A percentile compares a stretch with the other conserved stretches of the same genome.
Conservation (phyloP, 2,888 invertebrate species). For the Perizoma flavofasciatum region DNA sequence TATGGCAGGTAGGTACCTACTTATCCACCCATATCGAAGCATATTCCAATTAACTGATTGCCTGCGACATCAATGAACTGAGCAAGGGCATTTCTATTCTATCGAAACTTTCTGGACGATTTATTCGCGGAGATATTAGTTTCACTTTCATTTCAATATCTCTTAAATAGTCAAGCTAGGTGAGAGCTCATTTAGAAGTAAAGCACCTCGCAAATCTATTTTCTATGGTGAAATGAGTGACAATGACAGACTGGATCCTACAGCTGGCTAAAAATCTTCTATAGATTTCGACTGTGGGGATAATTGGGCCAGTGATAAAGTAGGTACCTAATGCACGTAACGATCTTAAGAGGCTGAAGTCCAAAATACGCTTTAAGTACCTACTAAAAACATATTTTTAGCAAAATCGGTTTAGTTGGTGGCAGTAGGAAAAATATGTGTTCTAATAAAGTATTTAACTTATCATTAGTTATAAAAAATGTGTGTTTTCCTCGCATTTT, state of each 20-base stretch:
- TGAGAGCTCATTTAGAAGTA: conserved; percentile 35
- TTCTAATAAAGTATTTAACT: too few species aligned
- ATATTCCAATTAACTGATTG: conserved; percentile 32
- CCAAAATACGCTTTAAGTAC: too few species aligned
- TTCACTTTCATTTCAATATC: conserved; percentile 77
- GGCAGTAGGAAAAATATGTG: too few species aligned
- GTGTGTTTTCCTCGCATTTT: too few species aligned
- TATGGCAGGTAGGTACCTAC: neutral
- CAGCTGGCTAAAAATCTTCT: too few species aligned
- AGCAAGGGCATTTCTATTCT: conserved; percentile 50
- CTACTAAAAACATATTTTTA: too few species aligned
- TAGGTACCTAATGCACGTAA: too few species aligned
- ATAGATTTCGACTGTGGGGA: too few species aligned
- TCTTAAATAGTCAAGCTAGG: conserved; percentile 40
- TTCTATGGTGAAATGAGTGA: conserved; percentile 21
- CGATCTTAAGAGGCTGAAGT: too few species aligned
- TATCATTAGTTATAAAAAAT: too few species aligned
- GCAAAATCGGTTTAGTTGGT: too few species aligned
- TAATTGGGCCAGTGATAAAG: too few species aligned
- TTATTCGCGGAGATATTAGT: conserved; percentile 64
- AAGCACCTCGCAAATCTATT: conserved; percentile 31
- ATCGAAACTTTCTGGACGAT: conserved; percentile 50
- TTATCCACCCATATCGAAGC: conserved; percentile 21
- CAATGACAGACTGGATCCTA: conserved; percentile 5
- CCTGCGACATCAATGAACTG: conserved; percentile 27